Base-by-base conservation (phyloP, 2,888 invertebrate species). In the Watsonalla cultraria region DNA sequence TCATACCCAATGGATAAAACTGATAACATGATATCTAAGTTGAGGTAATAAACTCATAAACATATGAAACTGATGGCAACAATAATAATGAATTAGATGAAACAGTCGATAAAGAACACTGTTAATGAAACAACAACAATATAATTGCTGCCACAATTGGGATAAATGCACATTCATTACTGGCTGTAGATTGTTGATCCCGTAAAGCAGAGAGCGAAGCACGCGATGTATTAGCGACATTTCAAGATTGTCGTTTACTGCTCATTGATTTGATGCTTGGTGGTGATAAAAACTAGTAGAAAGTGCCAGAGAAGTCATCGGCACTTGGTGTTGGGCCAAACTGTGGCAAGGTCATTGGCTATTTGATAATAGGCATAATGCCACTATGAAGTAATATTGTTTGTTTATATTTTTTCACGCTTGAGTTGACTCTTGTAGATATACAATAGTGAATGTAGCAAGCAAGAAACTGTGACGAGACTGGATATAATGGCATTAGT, bases 221-320 rank as follows among this genome's bases (percentile, higher is more conserved):
- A 62, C 51, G 68, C 71, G 62, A 74, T 76, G 78, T 70, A 76
- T 59, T 57, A 46, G 54, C 45, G 54, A 7, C 49, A 37, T 15
- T 14, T 52, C 52, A 48, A 66, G 58, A 69, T 67, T 59, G 62
- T 54, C 60, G 55, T 59, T 52, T 56, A 52, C 61, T 34, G 54
- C 55, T 62, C 48, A 42, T 45, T 51, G 54, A 52, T 50, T 46
- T 37, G 50, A 42, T 42, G 54, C 46, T 58, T 54, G 59, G 56
- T 59, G 66, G 69, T 68, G 66, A 81, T 76, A 86, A 85, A 84
- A 84, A 82, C 76, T 68, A 66, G 71, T 85, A 86, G 87, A 87
- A 88, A 88, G 88, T 77, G 79, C 74, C 78, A 73, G 80, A 78
- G 85, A 71, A 84, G 86, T 89, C 86, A 87, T 84, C 84, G 86